Evolutionary conservation across 2,797 vertebrate species (phyloP).

Genomic region (Ciconia nigra): DNA sequence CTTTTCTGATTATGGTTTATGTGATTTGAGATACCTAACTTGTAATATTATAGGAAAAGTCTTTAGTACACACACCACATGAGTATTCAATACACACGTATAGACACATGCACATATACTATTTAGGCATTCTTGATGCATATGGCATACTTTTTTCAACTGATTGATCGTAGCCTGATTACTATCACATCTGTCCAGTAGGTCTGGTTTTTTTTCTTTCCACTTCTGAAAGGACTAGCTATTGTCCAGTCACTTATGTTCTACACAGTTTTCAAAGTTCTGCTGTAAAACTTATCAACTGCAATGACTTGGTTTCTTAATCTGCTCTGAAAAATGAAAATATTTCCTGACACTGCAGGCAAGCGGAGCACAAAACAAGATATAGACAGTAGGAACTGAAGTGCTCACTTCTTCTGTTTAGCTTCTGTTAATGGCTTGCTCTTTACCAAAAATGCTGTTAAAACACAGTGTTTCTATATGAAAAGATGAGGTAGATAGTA

Average conservation of each 20-base stretch:
- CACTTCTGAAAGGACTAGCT: background rate
- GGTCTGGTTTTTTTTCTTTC: background rate
- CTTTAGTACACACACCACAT: background rate
- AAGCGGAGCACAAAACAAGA: background rate
- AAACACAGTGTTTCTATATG: background rate
- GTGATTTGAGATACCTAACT: background rate
- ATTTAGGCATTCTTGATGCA: background rate
- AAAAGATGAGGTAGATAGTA: background rate
- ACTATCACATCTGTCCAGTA: background rate
- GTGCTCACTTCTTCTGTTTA: background rate
- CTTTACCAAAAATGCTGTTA: background rate
- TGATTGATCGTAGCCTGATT: background rate
- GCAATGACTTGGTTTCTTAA: background rate
- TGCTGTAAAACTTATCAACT: background rate
- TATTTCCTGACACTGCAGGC: background rate
- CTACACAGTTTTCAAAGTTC: background rate
- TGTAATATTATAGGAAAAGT: background rate
- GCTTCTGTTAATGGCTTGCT: background rate
- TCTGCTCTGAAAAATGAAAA: background rate
- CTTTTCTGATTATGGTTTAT: background rate
- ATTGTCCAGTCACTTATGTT: background rate
- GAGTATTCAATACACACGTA: rapidly evolving
- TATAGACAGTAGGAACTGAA: background rate
- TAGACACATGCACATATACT: rapidly evolving
- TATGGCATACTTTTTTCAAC: background rate